These are phyloP conservation scores for Percopsis transmontana DNA, from an alignment of 2,113 vertebrate species.

Conservation along the genomic window DNA sequence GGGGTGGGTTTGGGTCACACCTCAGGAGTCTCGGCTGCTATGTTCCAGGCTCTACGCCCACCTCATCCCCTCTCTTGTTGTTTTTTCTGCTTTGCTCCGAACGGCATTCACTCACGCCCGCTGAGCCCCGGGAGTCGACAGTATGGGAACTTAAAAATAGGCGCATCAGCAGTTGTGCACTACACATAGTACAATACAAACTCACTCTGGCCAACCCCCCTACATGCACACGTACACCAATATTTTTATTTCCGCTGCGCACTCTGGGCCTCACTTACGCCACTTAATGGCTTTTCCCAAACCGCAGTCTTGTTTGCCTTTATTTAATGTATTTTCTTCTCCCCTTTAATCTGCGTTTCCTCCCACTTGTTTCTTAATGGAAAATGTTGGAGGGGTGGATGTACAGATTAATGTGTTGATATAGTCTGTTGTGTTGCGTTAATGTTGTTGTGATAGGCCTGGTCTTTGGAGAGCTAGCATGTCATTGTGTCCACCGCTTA, in stretches of 20 bases:
- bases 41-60: background rate
- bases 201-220: conserved; percentile 20
- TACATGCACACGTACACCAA: conserved; percentile 17
- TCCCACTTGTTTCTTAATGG: conserved; percentile 40
- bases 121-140: conserved; percentile 60
- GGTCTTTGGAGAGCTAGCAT: conserved; percentile 45
- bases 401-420: conserved; percentile 38
- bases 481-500: conserved; percentile 21
- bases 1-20: conserved; percentile 15
- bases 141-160: conserved; percentile 71
- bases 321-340: conserved; percentile 44
- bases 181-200: conserved; percentile 41
- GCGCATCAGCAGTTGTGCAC: conserved; percentile 61
- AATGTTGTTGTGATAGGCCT: conserved; percentile 39
- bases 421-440: conserved; percentile 32
- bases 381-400: conserved; percentile 31
- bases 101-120: conserved; percentile 58
- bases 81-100: conserved; percentile 9
- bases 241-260: conserved; percentile 54
- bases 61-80: conserved; percentile 16
- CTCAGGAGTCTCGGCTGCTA: conserved; percentile 21
- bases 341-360: conserved; percentile 13
- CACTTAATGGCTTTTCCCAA: conserved; percentile 66
- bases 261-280: conserved; percentile 46
- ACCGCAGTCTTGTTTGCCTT: conserved; percentile 57